Base-by-base conservation (phyloP, 30 jellyfish, hydroid and myxozoan genomes). In the Aurelia aurita region DNA sequence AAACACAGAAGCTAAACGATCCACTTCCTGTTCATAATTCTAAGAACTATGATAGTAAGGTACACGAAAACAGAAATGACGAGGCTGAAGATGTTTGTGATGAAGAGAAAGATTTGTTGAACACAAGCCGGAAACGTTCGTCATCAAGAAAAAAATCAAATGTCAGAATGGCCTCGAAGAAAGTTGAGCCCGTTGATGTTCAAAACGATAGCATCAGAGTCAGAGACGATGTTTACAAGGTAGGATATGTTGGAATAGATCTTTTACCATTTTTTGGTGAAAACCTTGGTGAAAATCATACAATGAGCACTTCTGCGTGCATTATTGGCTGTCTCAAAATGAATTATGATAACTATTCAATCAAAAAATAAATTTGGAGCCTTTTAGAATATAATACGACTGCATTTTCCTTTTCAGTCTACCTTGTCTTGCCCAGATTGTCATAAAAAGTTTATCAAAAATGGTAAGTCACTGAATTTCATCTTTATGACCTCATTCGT, bases 131-230 rank as follows among this genome's bases (percentile, higher is more conserved):
- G 27, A 77, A 55, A 28, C 72, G 88, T 28, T 9, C 49, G 0
- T 20, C 46, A 1, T 11, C 77, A 25, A 39, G 47, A 44, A 77
- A 49, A 53, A 69, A 63, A 46, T 61, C 89, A 51, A 80, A 80
- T 27, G 20, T 67, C n/a, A 70, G 91, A 47, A 80, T 80, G 91
- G 49, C 84, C 2, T 53, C 86, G 16, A 74, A 74, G 63, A 74
- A 71, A n/a, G 51, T 20, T 46, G 84, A 71, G 47, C 23, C 32
- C 10, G 22, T 20, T 46, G 53, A 46, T 44, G 9, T 64, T n/a
- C 51, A 39, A 39, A 39, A 6, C 1, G 51, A 39, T 39, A 39
- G 51, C 51, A 39, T 39, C 51, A 8, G 51, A 39, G 15, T 39
- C 51, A 25, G 3, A 25, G 69, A 58, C 31, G 69, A 25, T 58